These are phyloP conservation scores for Bryconaethiops microstoma DNA, from an alignment of 2,797 vertebrate genomes.

Conservation along the genomic window DNA sequence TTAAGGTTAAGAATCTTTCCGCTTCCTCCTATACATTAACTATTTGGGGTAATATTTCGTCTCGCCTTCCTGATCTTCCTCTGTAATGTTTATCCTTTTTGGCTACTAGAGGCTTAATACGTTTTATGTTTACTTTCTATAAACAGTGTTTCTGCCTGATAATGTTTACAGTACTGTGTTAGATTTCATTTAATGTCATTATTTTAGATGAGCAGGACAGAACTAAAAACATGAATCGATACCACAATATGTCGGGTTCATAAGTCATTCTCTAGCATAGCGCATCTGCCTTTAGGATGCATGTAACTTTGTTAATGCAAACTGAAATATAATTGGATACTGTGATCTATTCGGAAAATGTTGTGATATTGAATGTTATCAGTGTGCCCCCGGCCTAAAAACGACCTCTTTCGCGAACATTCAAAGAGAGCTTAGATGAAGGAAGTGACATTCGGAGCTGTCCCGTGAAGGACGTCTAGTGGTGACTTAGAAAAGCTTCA, in stretches of 20 bases:
- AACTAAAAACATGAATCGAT: too few relatives aligned
- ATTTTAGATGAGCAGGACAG: too few relatives aligned
- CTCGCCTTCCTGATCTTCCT: neutral
- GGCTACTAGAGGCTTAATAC: too few relatives aligned
- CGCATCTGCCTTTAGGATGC: neutral
- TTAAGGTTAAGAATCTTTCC: neutral
- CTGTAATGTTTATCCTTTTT: neutral
- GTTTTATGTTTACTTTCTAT: neutral
- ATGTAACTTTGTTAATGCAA: neutral
- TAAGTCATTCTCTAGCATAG: neutral
- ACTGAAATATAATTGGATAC: too few relatives aligned
- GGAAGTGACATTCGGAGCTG: slow-evolving; percentile 26
- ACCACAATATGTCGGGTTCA: too few relatives aligned
- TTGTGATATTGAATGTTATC: neutral
- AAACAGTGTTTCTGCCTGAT: neutral
- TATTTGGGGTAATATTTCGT: neutral
- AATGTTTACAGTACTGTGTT: neutral
- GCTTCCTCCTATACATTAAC: too few relatives aligned
- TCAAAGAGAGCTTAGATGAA: neutral
- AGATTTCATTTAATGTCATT: too few relatives aligned
- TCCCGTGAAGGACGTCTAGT: slow-evolving; percentile 14
- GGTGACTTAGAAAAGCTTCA: slow-evolving; percentile 25
- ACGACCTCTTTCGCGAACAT: neutral
- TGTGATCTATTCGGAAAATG: too few relatives aligned
- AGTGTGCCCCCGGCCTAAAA: neutral